Evolutionary conservation across 2,113 vertebrate genomes (phyloP).

Genomic region (Anhinga rufa): DNA sequence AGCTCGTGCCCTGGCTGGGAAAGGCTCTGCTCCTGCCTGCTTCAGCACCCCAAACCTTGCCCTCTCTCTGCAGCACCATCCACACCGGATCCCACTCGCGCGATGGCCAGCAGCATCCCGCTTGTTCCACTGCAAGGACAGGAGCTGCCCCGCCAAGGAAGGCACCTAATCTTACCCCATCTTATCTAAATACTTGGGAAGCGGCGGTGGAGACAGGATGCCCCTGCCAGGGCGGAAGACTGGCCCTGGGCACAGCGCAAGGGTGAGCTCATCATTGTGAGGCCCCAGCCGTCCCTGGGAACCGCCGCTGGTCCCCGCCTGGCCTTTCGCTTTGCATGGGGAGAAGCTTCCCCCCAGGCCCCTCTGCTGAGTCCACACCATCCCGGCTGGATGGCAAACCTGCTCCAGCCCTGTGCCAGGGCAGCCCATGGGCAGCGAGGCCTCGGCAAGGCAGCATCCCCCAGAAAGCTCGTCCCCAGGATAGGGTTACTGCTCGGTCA

Average conservation of each 20-base stretch:
- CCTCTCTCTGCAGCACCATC: background rate
- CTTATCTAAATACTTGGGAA: conserved; percentile 34
- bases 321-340: background rate
- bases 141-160: background rate
- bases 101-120: rapidly evolving
- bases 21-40: background rate
- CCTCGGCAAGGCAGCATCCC: too few relatives aligned
- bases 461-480: background rate
- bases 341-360: background rate
- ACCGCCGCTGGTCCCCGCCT: rapidly evolving
- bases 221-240: background rate
- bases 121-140: rapidly evolving
- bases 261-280: background rate
- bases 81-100: rapidly evolving
- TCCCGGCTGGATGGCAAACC: background rate
- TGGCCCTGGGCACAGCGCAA: rapidly evolving
- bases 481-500: background rate
- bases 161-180: background rate
- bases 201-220: background rate
- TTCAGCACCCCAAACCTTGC: background rate
- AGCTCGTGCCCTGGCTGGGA: background rate
- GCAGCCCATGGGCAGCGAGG: background rate
- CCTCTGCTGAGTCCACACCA: rapidly evolving
- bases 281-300: background rate
- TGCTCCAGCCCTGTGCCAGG: background rate